These are phyloP conservation scores for Aphis gossypii DNA, from an alignment of 1,140 invertebrate genomes.

Conservation along the genomic window DNA sequence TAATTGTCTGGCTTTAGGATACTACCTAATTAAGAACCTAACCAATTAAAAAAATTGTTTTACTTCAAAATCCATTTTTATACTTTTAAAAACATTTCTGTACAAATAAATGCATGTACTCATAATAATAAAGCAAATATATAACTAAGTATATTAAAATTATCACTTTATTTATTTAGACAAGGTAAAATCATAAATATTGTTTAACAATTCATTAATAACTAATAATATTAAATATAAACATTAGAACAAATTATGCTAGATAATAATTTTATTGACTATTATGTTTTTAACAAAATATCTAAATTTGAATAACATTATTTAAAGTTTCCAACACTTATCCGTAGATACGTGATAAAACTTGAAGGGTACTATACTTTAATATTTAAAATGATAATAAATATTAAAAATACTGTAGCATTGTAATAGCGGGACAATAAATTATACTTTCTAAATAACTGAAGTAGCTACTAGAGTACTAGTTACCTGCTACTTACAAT, in stretches of 20 bases:
- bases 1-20: no score
- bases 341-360: not conserved
- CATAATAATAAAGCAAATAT: no score
- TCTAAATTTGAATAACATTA: not conserved
- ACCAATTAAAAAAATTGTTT: no score
- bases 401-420: not conserved
- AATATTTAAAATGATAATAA: not conserved
- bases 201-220: not conserved
- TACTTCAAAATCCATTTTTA: no score
- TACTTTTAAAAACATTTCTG: no score
- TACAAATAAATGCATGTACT: no score
- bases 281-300: not conserved
- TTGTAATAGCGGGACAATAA: not conserved
- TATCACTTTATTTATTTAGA: no score
- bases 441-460: not conserved
- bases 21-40: no score
- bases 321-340: not conserved
- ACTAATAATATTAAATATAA: not conserved
- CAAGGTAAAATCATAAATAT: not conserved
- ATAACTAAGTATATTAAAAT: no score
- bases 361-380: not conserved
- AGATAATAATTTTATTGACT: not conserved
- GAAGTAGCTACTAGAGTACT: not conserved
- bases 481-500: not conserved
- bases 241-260: not conserved